phyloP scores from a whole-genome alignment of 2,888 invertebrate genomes.

The Reticulitermes lucifugus region DNA sequence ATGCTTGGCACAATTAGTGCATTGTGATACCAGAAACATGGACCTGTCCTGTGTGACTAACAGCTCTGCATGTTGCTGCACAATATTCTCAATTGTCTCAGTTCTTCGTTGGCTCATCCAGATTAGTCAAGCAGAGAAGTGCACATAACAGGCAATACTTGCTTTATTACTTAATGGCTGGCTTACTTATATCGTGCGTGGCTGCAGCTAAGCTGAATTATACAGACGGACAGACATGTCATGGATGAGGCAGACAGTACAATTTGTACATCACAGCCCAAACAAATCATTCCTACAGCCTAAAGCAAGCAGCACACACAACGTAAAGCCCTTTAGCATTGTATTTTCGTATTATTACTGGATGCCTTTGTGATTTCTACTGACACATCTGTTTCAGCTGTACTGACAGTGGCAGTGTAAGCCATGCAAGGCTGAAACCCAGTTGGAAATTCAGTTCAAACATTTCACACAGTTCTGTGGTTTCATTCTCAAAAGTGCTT shows the following conservation, averaged over 20 bases:
- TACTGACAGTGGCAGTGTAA: conserved; percentile 25
- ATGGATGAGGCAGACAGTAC: conserved; percentile 3
- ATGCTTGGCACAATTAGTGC: conserved; percentile 11
- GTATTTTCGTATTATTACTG: neutral
- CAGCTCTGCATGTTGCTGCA: neutral
- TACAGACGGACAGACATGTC: neutral
- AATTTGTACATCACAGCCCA: conserved; percentile 41
- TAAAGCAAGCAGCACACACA: conserved; percentile 41
- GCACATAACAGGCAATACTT: neutral
- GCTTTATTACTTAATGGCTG: neutral
- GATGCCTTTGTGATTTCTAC: conserved; percentile 8
- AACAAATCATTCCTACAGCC: conserved; percentile 40
- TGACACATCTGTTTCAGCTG: conserved; percentile 22
- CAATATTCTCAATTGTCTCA: neutral
- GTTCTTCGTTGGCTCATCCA: neutral
- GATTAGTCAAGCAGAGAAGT: conserved; percentile 3
- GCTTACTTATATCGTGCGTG: conserved; percentile 5
- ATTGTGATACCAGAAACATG: neutral
- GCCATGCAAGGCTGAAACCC: conserved; percentile 37
- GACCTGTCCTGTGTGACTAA: conserved; percentile 4
- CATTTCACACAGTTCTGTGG: conserved; percentile 25
- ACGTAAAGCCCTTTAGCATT: conserved; percentile 34
- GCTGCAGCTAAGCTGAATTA: conserved; percentile 13
- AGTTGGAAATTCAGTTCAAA: neutral
- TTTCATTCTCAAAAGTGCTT: conserved; percentile 28